A percentile compares a stretch with the other conserved stretches of the same genome.
Conservation (phyloP, 2,113 vertebrate species). For the Pseudorectes ferrugineus region DNA sequence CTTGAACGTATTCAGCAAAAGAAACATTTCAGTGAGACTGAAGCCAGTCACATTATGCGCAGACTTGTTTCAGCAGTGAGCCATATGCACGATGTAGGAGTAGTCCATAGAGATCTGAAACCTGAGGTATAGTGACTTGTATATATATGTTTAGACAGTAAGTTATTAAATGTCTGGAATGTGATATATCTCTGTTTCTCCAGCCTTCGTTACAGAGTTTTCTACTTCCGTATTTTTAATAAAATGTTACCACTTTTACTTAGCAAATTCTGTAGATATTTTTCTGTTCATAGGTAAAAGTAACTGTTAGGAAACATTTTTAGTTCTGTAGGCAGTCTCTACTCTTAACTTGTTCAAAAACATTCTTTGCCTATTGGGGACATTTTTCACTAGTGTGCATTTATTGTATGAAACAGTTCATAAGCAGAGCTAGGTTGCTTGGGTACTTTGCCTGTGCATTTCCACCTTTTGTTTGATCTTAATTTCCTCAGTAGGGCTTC, state of each 20-base stretch:
- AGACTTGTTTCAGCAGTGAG: constrained; percentile 94
- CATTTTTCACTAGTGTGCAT: not conserved
- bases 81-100: constrained; percentile 98
- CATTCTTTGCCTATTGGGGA: not conserved
- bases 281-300: not conserved
- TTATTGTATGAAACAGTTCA: not conserved
- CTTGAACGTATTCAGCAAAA: constrained; percentile 93
- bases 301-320: not conserved
- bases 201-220: not conserved
- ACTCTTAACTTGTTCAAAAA: not conserved
- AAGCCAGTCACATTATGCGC: constrained; percentile 95
- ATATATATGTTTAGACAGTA: not conserved
- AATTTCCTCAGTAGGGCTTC: not conserved
- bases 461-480: not conserved
- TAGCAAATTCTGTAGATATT: not conserved
- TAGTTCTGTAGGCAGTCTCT: not conserved
- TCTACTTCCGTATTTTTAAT: not conserved
- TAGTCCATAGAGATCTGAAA: constrained; percentile 94
- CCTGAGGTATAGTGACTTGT: constrained; percentile 80
- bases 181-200: not conserved
- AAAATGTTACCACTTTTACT: not conserved
- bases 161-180: not conserved
- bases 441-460: not conserved
- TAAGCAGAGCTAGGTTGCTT: not conserved
- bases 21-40: constrained; percentile 93